These are phyloP conservation scores for Corythornis leucogaster DNA, from an alignment of 2,797 vertebrate genomes.

Conservation along the genomic window DNA sequence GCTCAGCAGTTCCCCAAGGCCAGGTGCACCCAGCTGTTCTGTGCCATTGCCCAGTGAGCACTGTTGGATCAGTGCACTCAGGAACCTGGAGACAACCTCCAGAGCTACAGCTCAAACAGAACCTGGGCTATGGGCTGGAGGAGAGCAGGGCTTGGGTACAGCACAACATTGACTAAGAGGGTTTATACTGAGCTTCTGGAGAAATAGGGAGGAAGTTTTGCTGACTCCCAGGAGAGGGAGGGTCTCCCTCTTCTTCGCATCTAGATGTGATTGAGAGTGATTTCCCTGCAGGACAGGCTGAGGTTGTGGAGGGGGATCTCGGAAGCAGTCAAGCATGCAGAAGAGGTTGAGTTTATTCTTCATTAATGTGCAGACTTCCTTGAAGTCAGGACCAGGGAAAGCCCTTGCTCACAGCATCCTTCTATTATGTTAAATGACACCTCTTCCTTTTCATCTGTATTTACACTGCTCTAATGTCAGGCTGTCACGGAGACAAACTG, in stretches of 20 bases:
- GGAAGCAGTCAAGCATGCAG: not conserved
- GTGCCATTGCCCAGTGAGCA: not conserved
- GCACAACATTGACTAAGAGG: not conserved
- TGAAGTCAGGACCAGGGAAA: not conserved
- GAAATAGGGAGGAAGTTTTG: not conserved
- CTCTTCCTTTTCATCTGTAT: constrained; percentile 35
- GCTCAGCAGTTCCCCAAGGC: not conserved
- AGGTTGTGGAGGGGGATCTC: not conserved
- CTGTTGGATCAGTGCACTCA: not conserved
- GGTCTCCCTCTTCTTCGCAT: not conserved
- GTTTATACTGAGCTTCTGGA: not conserved
- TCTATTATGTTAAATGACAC: constrained; percentile 33
- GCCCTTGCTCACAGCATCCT: not conserved
- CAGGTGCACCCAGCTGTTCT: not conserved
- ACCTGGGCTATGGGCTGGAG: fast-evolving
- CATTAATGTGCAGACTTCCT: not conserved
- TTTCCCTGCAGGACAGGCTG: not conserved
- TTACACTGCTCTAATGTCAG: constrained; percentile 43
- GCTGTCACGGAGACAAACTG: constrained; percentile 44
- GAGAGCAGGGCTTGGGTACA: not conserved
- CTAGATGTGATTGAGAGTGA: not conserved
- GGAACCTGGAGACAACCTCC: not conserved
- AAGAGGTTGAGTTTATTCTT: not conserved
- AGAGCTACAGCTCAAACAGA: not conserved
- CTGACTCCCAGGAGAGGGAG: not conserved